Evolutionary conservation across 2,113 vertebrate species (phyloP), one percentile per base, ranked within the genome.

Genomic region (Pterocles burchelli): DNA sequence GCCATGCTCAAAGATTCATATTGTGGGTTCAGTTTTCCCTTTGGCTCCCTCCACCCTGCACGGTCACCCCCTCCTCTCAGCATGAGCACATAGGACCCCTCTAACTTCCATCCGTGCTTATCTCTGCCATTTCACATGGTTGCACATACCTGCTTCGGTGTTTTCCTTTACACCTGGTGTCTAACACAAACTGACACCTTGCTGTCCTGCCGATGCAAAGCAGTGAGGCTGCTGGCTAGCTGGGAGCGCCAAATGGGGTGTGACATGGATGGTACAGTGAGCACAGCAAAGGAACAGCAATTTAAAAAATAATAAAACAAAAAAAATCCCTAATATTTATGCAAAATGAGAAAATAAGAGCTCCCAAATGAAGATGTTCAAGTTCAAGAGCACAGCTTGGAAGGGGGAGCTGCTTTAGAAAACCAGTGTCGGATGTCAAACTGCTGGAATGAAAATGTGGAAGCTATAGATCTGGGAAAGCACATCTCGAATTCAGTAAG

Each of bases 231-330:
- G 22, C 19, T 33, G n/a, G 49, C 11, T 21, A 21, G 57, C 16
- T 15, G 15, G n/a, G 34, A 21, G 26, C 10, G 22, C 28, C 13
- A 75, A 38, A 20, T 1, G 31, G 24, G 29, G 17, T 0, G 0
- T 49, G 13, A 82, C 25, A 4, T 2, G 20, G 46, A 21, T 20
- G 38, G 25, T 4, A 16, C 55, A 55, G 29, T 5, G 29, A 83
- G 36, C 49, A 59, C 45, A 38, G 7, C 26, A 48, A 29, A 83
- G 11, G 15, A 28, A 65, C 17, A 51, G 6, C 12, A 5, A 18
- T 34, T 26, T 0, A 1, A 49, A 54, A 34, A 28, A 15, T 0
- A 4, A 11, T 3, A 59, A 65, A 59, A 3, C 3, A 41, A 41
- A 41, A 14, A 2, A 3, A 14, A 52, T 33, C 26, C 4, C 22